Base-by-base conservation (phyloP, 2,797 vertebrate genomes). In the Pitangus sulphuratus region DNA sequence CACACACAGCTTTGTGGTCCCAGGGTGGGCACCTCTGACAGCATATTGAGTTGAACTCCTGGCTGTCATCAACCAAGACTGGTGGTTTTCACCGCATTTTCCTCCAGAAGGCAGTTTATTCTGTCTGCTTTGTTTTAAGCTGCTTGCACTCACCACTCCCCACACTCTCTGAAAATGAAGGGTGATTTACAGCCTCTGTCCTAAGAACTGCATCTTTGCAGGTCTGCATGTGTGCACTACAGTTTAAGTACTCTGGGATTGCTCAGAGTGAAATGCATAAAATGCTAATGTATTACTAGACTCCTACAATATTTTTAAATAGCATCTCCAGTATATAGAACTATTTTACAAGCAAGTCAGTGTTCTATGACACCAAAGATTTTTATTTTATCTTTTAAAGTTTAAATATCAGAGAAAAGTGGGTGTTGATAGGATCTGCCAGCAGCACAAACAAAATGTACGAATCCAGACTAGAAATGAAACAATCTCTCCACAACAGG, bases 291-390 rank as follows among this genome's bases (percentile, higher is more conserved):
- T 84, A 94, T 95, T 93, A 96, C 93, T 94, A 95, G 80, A 96
- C 95, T 88, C 94, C 96, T 96, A 96, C 95, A 96, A 94, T 86
- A 96, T 95, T 96, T 95, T 97, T 96, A 95, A 94, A 96, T 94
- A 96, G 95, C 83, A 93, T 53, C 91, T 87, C 74, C 0, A 2
- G 77, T 95, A 94, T 93, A 95, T 70, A 87, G 69, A 95, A 95
- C 66, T 87, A 90, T 96, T 95, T 94, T 91, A 95, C 85, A 94
- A 95, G 91, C 85, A 90, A 96, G 83, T 82, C 91, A 94, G 56
- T 90, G 70, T 95, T 96, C 87, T 47, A 21, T 80, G 95, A 96
- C 96, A 96, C 87, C 58, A 94, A 72, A 91, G 91, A 88, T 77
- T 96, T 95, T 93, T 93, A 83, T 96, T 94, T 94, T 90, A 93